These are phyloP conservation scores for Scelioninae gen. 1 DNA, from an alignment of 2,888 invertebrate genomes.

Conservation along the genomic window DNA sequence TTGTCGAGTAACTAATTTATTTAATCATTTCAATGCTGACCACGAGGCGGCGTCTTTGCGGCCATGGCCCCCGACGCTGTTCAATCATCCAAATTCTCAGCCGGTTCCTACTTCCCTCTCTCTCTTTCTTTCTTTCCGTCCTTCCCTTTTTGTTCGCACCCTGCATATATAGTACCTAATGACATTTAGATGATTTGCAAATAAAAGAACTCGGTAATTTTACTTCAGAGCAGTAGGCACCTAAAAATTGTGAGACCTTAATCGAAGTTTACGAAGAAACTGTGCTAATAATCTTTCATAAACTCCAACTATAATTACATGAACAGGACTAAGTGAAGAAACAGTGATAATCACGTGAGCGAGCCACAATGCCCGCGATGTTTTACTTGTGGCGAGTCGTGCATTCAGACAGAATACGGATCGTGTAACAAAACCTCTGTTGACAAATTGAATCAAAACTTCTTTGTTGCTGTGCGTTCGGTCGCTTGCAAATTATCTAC, in stretches of 20 bases:
- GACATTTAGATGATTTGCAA: conserved; percentile 50
- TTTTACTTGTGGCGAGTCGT: background rate
- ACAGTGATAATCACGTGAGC: background rate
- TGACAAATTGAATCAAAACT: conserved; percentile 81
- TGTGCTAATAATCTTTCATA: background rate
- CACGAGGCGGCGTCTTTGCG: conserved; percentile 75
- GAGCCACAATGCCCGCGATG: background rate
- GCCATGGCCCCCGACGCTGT: conserved; percentile 36
- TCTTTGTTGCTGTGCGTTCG: background rate
- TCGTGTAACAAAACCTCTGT: conserved; percentile 72
- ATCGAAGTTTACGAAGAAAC: background rate
- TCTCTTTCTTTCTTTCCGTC: background rate
- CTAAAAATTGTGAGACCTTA: background rate
- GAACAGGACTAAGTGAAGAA: background rate
- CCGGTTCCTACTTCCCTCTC: conserved; percentile 34
- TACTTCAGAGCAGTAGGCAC: background rate
- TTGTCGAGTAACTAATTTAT: conserved; percentile 83
- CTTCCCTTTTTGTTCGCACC: too few species aligned
- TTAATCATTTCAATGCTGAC: conserved; percentile 81
- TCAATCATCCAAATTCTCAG: conserved; percentile 61
- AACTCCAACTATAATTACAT: background rate
- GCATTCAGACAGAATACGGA: background rate
- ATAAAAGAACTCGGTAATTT: conserved; percentile 22
- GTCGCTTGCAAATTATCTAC: background rate
- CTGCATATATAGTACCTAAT: conserved; percentile 8